Evolutionary conservation across 2,113 vertebrate genomes (phyloP).

Genomic region (Pterocles burchelli): DNA sequence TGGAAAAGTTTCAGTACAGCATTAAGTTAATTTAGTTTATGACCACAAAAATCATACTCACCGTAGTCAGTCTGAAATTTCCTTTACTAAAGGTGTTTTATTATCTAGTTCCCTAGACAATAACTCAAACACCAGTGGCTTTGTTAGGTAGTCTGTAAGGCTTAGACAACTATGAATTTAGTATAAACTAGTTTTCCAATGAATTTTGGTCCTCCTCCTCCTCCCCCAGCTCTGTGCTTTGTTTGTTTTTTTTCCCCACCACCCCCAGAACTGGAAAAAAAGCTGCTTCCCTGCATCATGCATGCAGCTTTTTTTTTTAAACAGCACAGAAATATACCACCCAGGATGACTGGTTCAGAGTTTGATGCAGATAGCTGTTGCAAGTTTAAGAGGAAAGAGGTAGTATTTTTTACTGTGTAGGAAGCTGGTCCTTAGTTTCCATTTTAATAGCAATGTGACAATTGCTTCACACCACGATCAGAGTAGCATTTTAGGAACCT

Average conservation of each 20-base stretch:
- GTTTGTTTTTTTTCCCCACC: background rate
- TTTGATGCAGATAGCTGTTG: background rate
- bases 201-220: background rate
- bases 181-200: background rate
- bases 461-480: background rate
- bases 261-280: background rate
- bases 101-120: conserved; percentile 20
- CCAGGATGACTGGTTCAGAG: background rate
- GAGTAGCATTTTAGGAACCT: background rate
- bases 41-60: background rate
- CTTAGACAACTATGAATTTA: background rate
- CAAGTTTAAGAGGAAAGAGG: background rate
- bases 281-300: background rate
- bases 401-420: background rate
- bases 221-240: background rate
- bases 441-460: background rate
- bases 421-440: background rate
- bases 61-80: background rate
- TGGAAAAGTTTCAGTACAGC: background rate
- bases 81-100: conserved; percentile 28
- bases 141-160: background rate
- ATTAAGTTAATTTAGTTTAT: background rate
- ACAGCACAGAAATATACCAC: background rate
- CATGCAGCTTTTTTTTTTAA: background rate
- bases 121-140: conserved; percentile 7